Conservation (phyloP, 2,797 vertebrate genomes). For the Sciurus vulgaris region DNA sequence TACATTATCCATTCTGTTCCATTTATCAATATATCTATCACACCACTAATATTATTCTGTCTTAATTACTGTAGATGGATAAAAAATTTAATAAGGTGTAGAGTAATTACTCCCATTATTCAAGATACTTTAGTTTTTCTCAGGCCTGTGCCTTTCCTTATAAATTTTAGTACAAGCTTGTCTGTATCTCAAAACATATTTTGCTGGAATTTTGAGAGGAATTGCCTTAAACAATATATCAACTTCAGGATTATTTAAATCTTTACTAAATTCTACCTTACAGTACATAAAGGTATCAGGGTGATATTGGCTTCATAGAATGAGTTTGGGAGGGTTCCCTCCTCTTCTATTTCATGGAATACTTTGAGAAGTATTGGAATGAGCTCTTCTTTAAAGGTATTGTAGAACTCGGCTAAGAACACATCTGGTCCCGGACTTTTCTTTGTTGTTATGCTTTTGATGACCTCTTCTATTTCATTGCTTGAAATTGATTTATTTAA, state of each 20-base stretch:
- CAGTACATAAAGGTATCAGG: too few species aligned
- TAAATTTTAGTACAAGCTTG: constrained; percentile 9
- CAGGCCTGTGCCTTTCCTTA: neutral
- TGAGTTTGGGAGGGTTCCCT: too few species aligned
- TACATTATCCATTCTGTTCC: neutral
- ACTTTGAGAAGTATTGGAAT: too few species aligned
- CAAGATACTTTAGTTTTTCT: neutral
- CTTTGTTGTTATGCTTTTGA: too few species aligned
- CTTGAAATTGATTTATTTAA: too few species aligned
- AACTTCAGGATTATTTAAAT: neutral
- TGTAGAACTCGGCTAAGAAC: too few species aligned
- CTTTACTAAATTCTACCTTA: neutral
- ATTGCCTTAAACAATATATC: neutral
- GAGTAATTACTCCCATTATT: neutral
- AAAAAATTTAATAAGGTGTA: neutral
- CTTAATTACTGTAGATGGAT: neutral
- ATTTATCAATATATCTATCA: neutral
- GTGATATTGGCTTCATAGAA: too few species aligned
- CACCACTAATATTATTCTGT: neutral
- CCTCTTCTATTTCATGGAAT: too few species aligned
- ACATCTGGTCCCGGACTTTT: too few species aligned
- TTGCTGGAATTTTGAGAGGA: neutral
- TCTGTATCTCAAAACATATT: neutral
- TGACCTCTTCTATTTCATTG: too few species aligned
- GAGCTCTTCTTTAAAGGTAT: too few species aligned